Evolutionary conservation across 2,888 invertebrate species (phyloP), one percentile per base, ranked within the genome.

Genomic region (Drosophila cognata): DNA sequence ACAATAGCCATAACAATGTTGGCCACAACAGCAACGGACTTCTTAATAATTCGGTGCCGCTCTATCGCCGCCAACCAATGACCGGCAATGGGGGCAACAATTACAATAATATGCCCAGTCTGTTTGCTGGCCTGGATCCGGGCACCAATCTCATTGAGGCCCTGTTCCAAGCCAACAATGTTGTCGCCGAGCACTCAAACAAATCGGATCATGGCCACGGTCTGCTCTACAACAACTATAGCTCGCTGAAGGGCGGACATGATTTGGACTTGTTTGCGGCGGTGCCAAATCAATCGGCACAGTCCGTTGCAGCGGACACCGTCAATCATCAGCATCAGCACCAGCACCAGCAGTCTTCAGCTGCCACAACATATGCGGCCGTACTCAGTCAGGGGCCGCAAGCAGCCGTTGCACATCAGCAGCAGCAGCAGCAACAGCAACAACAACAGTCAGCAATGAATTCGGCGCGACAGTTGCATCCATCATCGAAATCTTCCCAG

Each of bases 51-150:
- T 94, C 94, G 5, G 93, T 94, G 63, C 94, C 94, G 4, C 90
- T 94, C 43, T 94, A 94, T 80, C 92, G 94, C 28, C 92, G 94
- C 2, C 94, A 94, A 77, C 93, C 93, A 8, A 84, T 92, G 76
- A 55, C 90, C 8, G 91, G 92, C 25, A 92, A 92, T 68, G 92
- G 92, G 10, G 84, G 66, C 31, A 83, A 77, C 33, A 76, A 56
- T 41, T 87, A 73, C 55, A 86, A 87, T 72, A 89, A 87, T 60
- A 78, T 87, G 78, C 77, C 79, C 3, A 85, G 89, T 1, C 55
- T 81, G 18, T 76, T 91, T 62, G 68, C 82, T 7, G 88, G 89
- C 0, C 52, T 92, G 50, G 90, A 90, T n/a, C 78, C 89, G 5
- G 84, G 91, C 41, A 84, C 89, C 11, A 92, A 92, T 66, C 71